Evolutionary conservation across 2,888 invertebrate genomes (phyloP).

Genomic region (Pegoplata infirma): DNA sequence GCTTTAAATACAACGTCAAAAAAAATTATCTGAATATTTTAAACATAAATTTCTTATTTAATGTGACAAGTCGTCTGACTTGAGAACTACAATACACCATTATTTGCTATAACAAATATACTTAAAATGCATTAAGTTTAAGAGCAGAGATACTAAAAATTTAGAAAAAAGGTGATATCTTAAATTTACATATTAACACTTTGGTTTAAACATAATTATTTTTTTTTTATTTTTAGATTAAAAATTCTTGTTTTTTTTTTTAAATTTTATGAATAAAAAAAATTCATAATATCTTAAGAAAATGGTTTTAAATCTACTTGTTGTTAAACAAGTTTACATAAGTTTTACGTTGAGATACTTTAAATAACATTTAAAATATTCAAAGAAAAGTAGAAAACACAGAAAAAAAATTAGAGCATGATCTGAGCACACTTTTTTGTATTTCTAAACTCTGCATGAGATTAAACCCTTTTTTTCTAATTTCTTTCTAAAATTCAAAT

Average conservation of each 20-base stretch:
- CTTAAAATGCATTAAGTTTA: too few species aligned
- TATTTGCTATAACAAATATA: too few species aligned
- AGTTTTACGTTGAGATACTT: neutral
- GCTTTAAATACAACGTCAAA: too few species aligned
- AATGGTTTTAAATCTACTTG: neutral
- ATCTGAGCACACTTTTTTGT: slow-evolving; percentile 30
- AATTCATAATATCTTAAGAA: too few species aligned
- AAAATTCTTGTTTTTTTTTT: too few species aligned
- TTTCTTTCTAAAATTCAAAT: slow-evolving; percentile 9
- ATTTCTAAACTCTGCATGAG: slow-evolving; percentile 49
- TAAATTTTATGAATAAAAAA: too few species aligned
- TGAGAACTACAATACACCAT: too few species aligned
- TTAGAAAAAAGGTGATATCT: slow-evolving; percentile 17
- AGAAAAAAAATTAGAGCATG: slow-evolving; percentile 33
- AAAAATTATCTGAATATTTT: too few species aligned
- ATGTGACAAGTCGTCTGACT: too few species aligned
- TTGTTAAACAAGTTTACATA: neutral
- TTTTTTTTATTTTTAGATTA: neutral
- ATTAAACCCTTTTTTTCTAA: slow-evolving; percentile 14
- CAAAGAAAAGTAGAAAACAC: neutral
- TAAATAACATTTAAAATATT: neutral
- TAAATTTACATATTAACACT: slow-evolving; percentile 52
- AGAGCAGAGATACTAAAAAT: too few species aligned
- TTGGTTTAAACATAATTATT: slow-evolving; percentile 1
- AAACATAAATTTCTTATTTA: too few species aligned